Percentiles rank a stretch among this genome's conserved stretches.
phyloP scores from a whole-genome alignment of 2,888 invertebrate genomes.

The Auanema freiburgensis region DNA sequence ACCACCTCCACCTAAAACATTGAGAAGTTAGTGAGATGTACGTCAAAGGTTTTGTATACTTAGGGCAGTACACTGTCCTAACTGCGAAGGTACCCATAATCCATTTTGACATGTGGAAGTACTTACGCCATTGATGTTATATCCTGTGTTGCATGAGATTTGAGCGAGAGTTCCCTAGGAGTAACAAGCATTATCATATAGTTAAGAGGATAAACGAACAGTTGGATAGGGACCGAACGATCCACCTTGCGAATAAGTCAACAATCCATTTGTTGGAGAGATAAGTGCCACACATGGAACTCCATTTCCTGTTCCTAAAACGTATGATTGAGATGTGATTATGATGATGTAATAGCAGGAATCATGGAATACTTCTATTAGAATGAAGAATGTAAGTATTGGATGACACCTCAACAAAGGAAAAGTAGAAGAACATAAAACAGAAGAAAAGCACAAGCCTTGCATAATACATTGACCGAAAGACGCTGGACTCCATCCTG shows the following conservation, averaged over 20 bases:
- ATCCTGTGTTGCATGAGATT: conserved; percentile 8
- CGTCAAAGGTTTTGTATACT: too few species aligned
- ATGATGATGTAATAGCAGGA: neutral
- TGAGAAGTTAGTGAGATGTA: too few species aligned
- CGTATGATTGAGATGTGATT: neutral
- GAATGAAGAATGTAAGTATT: neutral
- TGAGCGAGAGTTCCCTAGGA: conserved; percentile 9
- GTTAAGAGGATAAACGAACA: neutral
- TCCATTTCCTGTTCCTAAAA: conserved; percentile 10
- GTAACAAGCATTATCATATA: neutral
- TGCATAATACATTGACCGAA: conserved; percentile 28
- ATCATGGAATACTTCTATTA: neutral
- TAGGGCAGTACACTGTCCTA: neutral
- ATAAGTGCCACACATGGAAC: conserved; percentile 8
- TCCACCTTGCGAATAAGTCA: conserved; percentile 15
- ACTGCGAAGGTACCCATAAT: conserved; percentile 10
- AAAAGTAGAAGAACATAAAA: neutral
- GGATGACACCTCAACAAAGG: neutral
- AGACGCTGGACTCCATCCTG: conserved; percentile 33
- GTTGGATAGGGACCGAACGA: conserved; percentile 13
- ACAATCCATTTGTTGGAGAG: conserved; percentile 11
- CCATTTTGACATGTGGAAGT: conserved; percentile 18
- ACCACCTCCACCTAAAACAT: too few species aligned
- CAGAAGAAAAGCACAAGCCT: conserved; percentile 4
- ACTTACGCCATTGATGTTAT: neutral